Conservation (phyloP, 2,797 vertebrate genomes). For the Amblyraja radiata region DNA sequence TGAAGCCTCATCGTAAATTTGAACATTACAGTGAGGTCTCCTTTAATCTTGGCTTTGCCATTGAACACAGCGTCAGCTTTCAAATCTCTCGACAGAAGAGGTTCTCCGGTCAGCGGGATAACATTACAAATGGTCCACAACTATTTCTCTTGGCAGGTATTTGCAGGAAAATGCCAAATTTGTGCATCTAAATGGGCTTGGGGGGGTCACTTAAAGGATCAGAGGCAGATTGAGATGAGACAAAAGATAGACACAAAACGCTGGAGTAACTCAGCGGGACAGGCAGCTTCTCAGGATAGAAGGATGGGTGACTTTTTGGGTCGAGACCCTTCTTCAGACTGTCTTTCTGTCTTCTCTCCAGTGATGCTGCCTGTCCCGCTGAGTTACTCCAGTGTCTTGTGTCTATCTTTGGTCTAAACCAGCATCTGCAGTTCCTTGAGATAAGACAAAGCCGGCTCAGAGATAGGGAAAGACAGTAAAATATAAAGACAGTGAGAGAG, state of each 20-base stretch:
- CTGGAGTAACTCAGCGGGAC: too few species aligned
- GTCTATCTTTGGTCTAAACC: too few species aligned
- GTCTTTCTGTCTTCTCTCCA: too few species aligned
- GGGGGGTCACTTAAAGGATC: not conserved
- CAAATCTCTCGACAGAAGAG: not conserved
- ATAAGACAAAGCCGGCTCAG: not conserved
- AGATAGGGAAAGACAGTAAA: not conserved
- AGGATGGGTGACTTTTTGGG: too few species aligned
- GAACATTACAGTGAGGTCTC: not conserved
- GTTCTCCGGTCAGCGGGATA: not conserved
- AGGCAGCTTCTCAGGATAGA: too few species aligned
- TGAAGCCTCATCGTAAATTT: not conserved
- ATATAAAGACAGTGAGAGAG: not conserved
- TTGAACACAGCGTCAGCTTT: not conserved
- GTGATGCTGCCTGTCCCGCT: too few species aligned
- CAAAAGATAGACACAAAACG: not conserved
- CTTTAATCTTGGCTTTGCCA: not conserved
- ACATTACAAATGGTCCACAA: not conserved
- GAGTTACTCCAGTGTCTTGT: too few species aligned
- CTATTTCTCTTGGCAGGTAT: not conserved
- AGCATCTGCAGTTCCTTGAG: too few species aligned
- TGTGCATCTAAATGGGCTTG: not conserved
- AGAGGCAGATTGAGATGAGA: not conserved
- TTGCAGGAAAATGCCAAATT: conserved; percentile 11
- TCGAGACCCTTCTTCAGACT: too few species aligned